Evolutionary conservation across 2,113 vertebrate genomes (phyloP), one percentile per base, ranked within the genome.

Genomic region (Phylloscopus trochiloides): DNA sequence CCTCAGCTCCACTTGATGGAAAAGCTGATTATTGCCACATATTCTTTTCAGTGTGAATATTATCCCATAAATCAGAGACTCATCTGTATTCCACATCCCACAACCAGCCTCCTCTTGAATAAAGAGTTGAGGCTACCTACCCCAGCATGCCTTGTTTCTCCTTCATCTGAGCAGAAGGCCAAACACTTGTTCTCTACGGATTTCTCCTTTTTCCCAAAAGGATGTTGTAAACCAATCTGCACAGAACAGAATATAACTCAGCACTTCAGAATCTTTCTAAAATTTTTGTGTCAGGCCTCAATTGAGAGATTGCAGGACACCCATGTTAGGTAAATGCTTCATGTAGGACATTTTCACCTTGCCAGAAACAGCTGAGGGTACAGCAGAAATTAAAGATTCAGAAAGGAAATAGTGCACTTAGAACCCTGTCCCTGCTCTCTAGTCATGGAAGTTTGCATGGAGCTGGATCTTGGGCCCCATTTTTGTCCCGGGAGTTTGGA

Each of bases 151-250:
- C 40, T 47, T 92, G 75, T 77, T 94, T 91, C 73, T 96, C 95
- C 86, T 95, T 95, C 95, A 96, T 94, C 95, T 96, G 94, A 96
- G 94, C 96, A 97, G 86, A 95, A 94, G 86, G 91, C 96, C 68
- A 57, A 57, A 78, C 26, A 67, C 12, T 63, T 51, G 15, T 48
- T 94, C 74, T 59, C 47, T 92, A 51, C 43, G 79, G 12, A 12
- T 73, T 61, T 58, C n/a, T 90, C 58, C 40, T 42, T 65, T 74
- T 43, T 25, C n/a, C 28, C 40, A 24, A 62, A 81, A 55, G 6
- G 16, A 4, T 89, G n/a, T 51, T 84, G 29, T 55, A 63, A 74
- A 55, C 5, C 68, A 47, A 29, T 54, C 40, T 85, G 40, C 50
- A 68, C 12, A 0, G 0, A 73, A 42, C 50, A 88, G 28, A 72